A percentile compares a stretch with the other conserved stretches of the same genome.
phyloP scores from a whole-genome alignment of 2,797 vertebrate species.

The Pseudochromis fuscus region DNA sequence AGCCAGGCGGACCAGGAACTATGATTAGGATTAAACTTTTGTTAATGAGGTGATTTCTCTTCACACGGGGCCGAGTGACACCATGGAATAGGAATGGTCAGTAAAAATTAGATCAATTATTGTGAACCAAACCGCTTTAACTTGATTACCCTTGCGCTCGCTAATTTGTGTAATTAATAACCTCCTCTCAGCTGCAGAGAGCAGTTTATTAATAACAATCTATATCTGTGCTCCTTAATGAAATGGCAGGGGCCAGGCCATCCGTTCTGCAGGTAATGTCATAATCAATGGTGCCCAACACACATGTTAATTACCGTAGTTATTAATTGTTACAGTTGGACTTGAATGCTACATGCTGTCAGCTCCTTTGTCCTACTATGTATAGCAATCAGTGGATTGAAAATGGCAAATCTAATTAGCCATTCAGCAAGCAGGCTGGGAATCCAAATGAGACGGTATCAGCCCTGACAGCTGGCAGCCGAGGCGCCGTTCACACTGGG shows the following conservation, averaged over 20 bases:
- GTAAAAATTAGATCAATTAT: conserved; percentile 99
- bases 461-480: conserved; percentile 91
- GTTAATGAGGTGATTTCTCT: conserved; percentile 99
- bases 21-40: conserved; percentile 99
- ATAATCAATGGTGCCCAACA: conserved; percentile 91
- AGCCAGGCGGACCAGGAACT: conserved; percentile 96
- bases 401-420: conserved; percentile 97
- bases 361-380: conserved; percentile 91
- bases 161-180: conserved; percentile 99
- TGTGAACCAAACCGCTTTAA: conserved; percentile 95
- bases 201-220: conserved; percentile 99
- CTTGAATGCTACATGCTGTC: conserved; percentile 92
- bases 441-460: conserved; percentile 86
- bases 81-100: conserved; percentile 86
- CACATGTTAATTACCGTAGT: conserved; percentile 95
- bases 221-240: conserved; percentile 87
- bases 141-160: conserved; percentile 92
- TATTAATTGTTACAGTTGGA: conserved; percentile 99
- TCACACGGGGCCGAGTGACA: conserved; percentile 79
- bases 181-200: conserved; percentile 86
- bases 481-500: conserved; percentile 85
- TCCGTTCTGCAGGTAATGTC: conserved; percentile 93
- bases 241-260: conserved; percentile 87
- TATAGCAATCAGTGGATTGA: conserved; percentile 93
- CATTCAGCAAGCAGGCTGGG: conserved; percentile 89